Base-by-base conservation (phyloP, 2,888 invertebrate species). In the Cheilosia soror region DNA sequence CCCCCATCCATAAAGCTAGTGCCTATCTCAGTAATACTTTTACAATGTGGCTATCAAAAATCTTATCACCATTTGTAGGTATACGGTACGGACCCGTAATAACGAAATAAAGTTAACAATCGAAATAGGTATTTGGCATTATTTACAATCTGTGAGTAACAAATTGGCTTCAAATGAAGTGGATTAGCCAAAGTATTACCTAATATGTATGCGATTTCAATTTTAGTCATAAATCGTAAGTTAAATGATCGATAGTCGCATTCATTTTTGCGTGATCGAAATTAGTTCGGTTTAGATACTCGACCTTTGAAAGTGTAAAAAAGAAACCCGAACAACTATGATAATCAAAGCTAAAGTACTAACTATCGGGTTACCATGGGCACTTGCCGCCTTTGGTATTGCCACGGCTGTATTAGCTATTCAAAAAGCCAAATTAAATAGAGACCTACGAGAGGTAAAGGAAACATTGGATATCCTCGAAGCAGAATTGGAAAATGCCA, bases 391-490 rank as follows among this genome's bases (percentile, higher is more conserved):
- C 13, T 86, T 88, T 29, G 81, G 85, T 9, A 72, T 88, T 1
- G 86, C 88, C 40, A 88, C 89, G 9, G 79, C 88, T 4, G 87
- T 89, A 11, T 77, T 89, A 62, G 89, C 86, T 4, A 85, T 88
- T 49, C 89, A 88, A 44, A 87, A 87, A 13, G 85, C 86, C 0
- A 68, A 87, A 55, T 29, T 88, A 11, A 86, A 80, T 31, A 76
- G 80, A 27, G 87, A 88, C 33, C 40, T 88, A n/a, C 63, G 78
- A 6, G 88, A 88, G n/a, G 88, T 85, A 5, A 81, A 81, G 25
- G 68, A 80, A 5, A 87, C 87, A 11, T 76, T 89, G 15, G 88
- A 88, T 13, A 78, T 87, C 13, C 87, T 86, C 60, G 88, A 88
- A 69, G 55, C 63, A 0, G 73, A 71, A 44, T 55, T 87, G 62